Base-by-base conservation (phyloP, 2,113 vertebrate species). In the Erinaceus europaeus region DNA sequence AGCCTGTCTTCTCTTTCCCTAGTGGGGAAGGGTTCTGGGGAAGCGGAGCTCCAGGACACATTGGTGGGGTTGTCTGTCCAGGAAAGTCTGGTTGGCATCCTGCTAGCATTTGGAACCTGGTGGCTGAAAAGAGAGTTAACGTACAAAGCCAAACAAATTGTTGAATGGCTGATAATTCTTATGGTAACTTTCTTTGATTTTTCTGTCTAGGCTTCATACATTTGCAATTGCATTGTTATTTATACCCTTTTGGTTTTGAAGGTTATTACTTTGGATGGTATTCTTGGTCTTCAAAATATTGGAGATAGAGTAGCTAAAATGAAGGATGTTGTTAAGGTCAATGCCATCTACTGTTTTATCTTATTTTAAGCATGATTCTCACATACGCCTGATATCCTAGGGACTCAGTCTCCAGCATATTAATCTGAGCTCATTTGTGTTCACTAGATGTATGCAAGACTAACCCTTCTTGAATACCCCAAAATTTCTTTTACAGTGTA, bases 191-290 rank as follows among this genome's bases (percentile, higher is more conserved):
- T 18, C 6, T 65, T 53, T 80, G 9, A 34, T 44, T 15, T 57
- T 48, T 90, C 57, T 84, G 20, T 12, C 40, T 69, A 42, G 38
- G 18, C 14, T 29, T 7, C 12, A 27, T 29, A 34, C 1, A 46
- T 59, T 81, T 76, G 34, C 8, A 57, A 34, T 23, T 62, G 4
- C 4, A 32, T 48, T 83, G 88, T 57, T 42, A 10, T 48, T 84
- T 89, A 27, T 68, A n/a, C 12, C 64, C 4, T 86, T 87, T 71
- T 90, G 59, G 17, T 65, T 73, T 79, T 53, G 23, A 84, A 71
- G 72, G 13, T n/a, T 9, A 0, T 64, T 23, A 14, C 59, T 84
- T 76, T 72, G 29, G 21, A 14, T 65, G 55, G 44, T 65, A 9
- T 18, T 53, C 34, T 59, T 83, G 79, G 40, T 55, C 15, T 18